Conservation (phyloP, 1,140 invertebrate genomes). For the Trigoniulus corallinus region DNA sequence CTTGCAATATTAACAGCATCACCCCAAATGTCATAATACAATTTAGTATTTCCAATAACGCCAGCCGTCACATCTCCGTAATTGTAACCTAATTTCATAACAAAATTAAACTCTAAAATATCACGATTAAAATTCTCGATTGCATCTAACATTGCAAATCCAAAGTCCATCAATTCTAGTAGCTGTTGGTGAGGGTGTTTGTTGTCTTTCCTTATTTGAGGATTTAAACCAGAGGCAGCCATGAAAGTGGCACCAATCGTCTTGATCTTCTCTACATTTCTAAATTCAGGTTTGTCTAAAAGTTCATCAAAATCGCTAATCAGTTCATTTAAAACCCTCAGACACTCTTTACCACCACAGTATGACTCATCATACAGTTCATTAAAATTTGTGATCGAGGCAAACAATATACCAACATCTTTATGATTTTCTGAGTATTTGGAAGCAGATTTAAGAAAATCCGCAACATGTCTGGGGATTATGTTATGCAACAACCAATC, state of each 20-base stretch:
- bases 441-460: conserved; percentile 76
- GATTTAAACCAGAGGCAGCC: conserved; percentile 87
- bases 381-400: conserved; percentile 88
- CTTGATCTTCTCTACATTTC: conserved; percentile 92
- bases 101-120: conserved; percentile 71
- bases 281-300: conserved; percentile 58
- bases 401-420: conserved; percentile 83
- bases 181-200: conserved; percentile 57
- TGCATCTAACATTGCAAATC: conserved; percentile 66
- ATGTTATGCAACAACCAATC: conserved; percentile 93
- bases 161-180: conserved; percentile 73
- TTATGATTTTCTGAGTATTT: conserved; percentile 93
- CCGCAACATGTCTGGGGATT: conserved; percentile 83
- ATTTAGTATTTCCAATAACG: conserved; percentile 87
- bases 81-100: conserved; percentile 52
- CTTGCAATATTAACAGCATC: conserved; percentile 95
- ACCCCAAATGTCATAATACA: conserved; percentile 97
- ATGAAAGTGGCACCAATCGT: conserved; percentile 95
- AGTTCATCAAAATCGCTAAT: conserved; percentile 90
- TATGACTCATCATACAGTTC: conserved; percentile 94
- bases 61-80: conserved; percentile 82
- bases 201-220: conserved; percentile 35
- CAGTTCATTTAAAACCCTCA: conserved; percentile 85
- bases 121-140: conserved; percentile 77
- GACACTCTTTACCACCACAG: conserved; percentile 75